Evolutionary conservation across 2,113 vertebrate genomes (phyloP).

Genomic region (Archilochus colubris): DNA sequence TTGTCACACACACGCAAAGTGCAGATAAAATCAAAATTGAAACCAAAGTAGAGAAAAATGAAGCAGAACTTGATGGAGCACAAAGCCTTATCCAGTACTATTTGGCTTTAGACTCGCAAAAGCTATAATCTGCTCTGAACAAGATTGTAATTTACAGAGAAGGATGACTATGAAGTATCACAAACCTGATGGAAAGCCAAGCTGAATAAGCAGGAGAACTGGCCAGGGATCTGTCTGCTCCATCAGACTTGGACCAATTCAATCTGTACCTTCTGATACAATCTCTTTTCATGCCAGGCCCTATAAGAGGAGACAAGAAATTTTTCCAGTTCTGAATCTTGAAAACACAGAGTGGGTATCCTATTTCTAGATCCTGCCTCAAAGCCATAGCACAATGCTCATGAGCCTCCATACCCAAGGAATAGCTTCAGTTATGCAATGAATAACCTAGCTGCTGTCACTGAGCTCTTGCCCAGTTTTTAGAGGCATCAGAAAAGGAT

Average conservation of each 20-base stretch:
- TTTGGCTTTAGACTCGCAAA: neutral
- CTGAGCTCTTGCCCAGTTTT: neutral
- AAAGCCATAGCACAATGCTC: neutral
- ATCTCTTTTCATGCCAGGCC: neutral
- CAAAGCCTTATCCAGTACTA: neutral
- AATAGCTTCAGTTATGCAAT: neutral
- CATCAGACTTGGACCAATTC: neutral
- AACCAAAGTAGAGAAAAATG: neutral
- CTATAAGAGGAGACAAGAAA: neutral
- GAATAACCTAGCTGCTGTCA: neutral
- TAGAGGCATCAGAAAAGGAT: neutral
- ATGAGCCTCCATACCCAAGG: neutral
- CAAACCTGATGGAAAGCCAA: neutral
- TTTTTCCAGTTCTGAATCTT: neutral
- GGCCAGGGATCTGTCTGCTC: neutral
- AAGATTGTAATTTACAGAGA: neutral
- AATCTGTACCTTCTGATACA: neutral
- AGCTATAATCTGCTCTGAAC: neutral
- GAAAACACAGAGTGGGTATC: rapidly evolving
- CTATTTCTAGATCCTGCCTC: neutral
- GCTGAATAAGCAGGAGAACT: neutral
- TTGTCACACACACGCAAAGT: neutral
- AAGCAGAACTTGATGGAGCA: neutral
- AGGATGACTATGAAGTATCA: neutral
- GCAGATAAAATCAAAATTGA: neutral